A percentile compares a stretch with the other conserved stretches of the same genome.
Conservation (phyloP, 37 sponge, comb jelly and placozoan genomes). For the Hexactinellida sp. region DNA sequence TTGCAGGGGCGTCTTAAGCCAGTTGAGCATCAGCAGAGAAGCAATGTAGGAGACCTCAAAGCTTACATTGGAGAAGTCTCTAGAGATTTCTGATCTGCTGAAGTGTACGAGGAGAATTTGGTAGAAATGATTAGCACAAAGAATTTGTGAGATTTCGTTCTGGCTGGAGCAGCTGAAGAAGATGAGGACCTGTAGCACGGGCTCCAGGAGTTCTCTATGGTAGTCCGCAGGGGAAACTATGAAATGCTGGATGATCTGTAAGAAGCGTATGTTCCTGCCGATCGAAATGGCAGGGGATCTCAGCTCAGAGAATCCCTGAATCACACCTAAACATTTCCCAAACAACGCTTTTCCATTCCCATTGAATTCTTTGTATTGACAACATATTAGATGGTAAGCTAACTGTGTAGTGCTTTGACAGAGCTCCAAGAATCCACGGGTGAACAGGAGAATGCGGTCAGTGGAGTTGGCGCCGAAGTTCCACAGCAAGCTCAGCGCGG, state of each 20-base stretch:
- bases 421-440: not conserved
- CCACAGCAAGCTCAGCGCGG: not conserved
- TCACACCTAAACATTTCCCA: not conserved
- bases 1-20: not conserved
- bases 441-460: not conserved
- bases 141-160: not conserved
- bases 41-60: not conserved
- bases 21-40: not conserved
- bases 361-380: not conserved
- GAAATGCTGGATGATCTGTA: not conserved
- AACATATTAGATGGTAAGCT: not conserved
- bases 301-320: not conserved
- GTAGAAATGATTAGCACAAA: not conserved
- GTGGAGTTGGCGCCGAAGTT: not conserved
- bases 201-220: not conserved
- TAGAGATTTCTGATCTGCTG: not conserved
- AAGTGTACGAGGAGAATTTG: not conserved
- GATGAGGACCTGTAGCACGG: not conserved
- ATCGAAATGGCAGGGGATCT: not conserved
- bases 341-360: not conserved
- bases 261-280: not conserved
- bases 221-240: not conserved
- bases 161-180: not conserved
- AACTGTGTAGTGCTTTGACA: not conserved
- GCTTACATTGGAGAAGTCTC: not conserved